A percentile compares a stretch with the other conserved stretches of the same genome.
Conservation (phyloP, 2,113 vertebrate species). For the Chloropsis hardwickii region DNA sequence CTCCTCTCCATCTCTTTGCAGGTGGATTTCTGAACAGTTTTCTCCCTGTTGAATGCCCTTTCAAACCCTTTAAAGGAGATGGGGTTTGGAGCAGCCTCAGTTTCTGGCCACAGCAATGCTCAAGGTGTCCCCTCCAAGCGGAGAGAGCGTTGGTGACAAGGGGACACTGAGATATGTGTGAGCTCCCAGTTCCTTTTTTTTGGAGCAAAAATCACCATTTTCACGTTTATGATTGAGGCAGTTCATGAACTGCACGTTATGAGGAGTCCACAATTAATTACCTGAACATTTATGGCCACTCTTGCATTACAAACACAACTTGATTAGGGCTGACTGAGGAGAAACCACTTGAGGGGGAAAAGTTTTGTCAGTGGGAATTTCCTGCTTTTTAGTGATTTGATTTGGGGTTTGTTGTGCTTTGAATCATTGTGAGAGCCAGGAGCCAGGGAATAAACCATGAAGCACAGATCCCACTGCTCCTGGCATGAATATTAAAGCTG, state of each 20-base stretch:
- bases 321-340: neutral
- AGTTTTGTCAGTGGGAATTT: neutral
- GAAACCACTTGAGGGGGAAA: neutral
- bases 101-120: neutral
- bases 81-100: neutral
- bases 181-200: neutral
- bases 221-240: neutral
- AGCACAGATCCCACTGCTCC: neutral
- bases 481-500: neutral
- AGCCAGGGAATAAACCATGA: neutral
- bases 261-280: neutral
- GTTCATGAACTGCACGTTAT: neutral
- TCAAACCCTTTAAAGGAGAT: neutral
- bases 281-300: neutral
- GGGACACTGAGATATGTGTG: neutral
- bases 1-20: neutral
- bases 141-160: rapidly evolving
- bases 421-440: neutral
- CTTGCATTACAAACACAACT: neutral
- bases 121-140: neutral
- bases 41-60: neutral
- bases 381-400: neutral
- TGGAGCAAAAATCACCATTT: neutral
- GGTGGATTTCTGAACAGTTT: neutral
- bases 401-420: constrained; percentile 8